Evolutionary conservation across 2,797 vertebrate genomes (phyloP).

Genomic region (Periparus ater): DNA sequence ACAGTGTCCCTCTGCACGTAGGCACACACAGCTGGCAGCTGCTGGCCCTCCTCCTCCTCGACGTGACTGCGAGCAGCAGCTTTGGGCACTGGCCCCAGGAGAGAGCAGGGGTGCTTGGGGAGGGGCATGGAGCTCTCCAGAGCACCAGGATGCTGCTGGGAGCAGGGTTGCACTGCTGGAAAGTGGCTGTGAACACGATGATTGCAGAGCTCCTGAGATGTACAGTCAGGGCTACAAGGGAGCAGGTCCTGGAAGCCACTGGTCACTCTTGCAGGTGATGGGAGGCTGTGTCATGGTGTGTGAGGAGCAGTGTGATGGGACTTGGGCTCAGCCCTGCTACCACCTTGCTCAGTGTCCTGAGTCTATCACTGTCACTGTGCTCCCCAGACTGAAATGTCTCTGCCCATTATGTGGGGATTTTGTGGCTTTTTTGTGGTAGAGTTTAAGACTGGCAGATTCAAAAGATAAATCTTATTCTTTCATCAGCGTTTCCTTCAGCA

Average conservation of each 20-base stretch:
- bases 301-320: background rate
- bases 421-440: background rate
- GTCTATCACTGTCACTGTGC: background rate
- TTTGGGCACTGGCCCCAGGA: background rate
- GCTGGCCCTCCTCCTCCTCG: background rate
- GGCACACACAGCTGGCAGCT: background rate
- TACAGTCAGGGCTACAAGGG: background rate
- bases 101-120: background rate
- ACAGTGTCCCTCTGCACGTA: background rate
- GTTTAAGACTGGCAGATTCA: background rate
- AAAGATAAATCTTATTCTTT: background rate
- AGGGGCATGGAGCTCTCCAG: background rate
- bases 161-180: background rate
- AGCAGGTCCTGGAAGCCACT: background rate
- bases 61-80: background rate
- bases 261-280: background rate
- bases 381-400: background rate
- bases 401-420: background rate
- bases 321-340: background rate
- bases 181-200: accelerated
- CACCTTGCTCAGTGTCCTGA: background rate
- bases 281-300: background rate
- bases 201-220: background rate
- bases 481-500: background rate
- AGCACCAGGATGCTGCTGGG: background rate